Base-by-base conservation (phyloP, 1,140 invertebrate species). In the Pseudomyrmex gracilis region DNA sequence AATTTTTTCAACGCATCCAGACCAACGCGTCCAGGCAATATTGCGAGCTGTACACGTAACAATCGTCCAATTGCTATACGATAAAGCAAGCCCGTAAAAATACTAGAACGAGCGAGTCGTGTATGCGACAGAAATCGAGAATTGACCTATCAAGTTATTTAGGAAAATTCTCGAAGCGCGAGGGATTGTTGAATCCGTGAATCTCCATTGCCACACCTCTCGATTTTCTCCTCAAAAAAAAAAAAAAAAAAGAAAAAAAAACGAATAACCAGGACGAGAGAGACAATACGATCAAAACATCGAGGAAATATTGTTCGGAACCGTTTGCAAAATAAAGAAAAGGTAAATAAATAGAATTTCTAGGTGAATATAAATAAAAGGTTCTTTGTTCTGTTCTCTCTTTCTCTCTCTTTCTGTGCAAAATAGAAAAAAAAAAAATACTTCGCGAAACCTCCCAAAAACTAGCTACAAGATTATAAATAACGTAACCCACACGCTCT, bases 61-160 rank as follows among this genome's bases (percentile, higher is more conserved):
- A 68, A 57, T 76, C 60, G 61, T 57, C 12, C 17, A 58, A 34
- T 80, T 60, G 64, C 53, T 70, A 58, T 17, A 34, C 34, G 17
- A 5, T 20, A 49, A n/a, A 68, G 20, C 51, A 17, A 58, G 17
- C 4, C 34, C 15, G 51, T 70, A 70, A 80, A 80, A 80, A 80
- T 34, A 34, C 47, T 70, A 49, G 43, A 58, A 58, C 63, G 20
- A 22, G 58, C 12, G 51, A 13, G 45, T 47, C 10, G 53, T 78
- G 34, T 68, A 58, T 68, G 53, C 53, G 20, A 80, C 76, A 71
- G 66, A 5, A 80, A 80, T 80, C 43, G 76, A 68, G 20, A 70
- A 78, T 49, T 78, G 74, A 70, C 43, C 53, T 80, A 80, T 70
- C 66, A n/a, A 17, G 66, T 80, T 80, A 80, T 80, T 80, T 71